These are phyloP conservation scores for Sinella curviseta DNA, from an alignment of 1,140 invertebrate genomes.

Conservation along the genomic window DNA sequence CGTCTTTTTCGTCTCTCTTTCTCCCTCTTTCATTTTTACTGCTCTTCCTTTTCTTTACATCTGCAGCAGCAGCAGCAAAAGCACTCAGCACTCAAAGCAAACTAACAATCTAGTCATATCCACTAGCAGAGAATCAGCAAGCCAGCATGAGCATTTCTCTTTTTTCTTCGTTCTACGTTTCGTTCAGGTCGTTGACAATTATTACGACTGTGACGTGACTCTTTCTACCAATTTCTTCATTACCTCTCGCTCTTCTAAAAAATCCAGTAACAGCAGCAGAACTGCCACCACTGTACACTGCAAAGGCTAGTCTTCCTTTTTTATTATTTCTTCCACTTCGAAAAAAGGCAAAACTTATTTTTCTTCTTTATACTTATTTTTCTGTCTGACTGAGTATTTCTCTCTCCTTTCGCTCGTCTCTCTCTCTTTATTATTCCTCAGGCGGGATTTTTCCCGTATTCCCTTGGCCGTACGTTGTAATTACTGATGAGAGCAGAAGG, in stretches of 20 bases:
- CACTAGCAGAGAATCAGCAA: neutral
- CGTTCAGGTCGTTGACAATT: slow-evolving; percentile 41
- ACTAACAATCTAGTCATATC: neutral
- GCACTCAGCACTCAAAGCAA: neutral
- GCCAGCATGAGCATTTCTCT: no score
- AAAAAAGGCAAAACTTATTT: slow-evolving; percentile 3
- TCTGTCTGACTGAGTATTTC: neutral
- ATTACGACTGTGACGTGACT: slow-evolving; percentile 50
- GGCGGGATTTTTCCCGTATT: slow-evolving; percentile 23
- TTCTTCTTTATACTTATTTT: no score
- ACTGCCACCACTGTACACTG: neutral
- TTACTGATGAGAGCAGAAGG: neutral
- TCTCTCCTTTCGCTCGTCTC: slow-evolving; percentile 1
- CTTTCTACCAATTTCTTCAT: slow-evolving; percentile 49
- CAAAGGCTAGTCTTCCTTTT: neutral
- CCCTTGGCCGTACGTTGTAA: slow-evolving; percentile 14
- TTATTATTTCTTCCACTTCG: neutral
- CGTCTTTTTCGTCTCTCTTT: neutral
- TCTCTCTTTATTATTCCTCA: slow-evolving; percentile 23
- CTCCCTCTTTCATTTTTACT: neutral
- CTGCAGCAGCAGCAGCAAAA: no score
- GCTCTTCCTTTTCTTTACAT: neutral
- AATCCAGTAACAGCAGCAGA: neutral
- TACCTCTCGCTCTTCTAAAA: slow-evolving; percentile 36
- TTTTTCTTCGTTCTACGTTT: neutral